Evolutionary conservation across 2,888 invertebrate genomes (phyloP), one percentile per base, ranked within the genome.

Genomic region (Spilosoma lubricipeda): DNA sequence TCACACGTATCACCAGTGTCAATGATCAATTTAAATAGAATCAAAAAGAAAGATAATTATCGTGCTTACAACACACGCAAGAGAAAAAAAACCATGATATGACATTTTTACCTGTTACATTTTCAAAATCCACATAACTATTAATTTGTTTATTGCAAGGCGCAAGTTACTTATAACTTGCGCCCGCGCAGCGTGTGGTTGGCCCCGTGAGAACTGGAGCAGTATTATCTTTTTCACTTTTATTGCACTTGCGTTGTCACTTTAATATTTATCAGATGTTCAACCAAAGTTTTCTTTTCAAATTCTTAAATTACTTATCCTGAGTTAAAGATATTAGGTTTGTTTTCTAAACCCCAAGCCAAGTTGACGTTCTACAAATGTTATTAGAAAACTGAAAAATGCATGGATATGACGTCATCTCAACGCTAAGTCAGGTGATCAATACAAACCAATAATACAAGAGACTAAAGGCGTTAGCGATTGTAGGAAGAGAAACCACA

Each of bases 141-240:
- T 52, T 3, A 9, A 52, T 56, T 13, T 15, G 3, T 59, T 59
- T 27, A 2, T 27, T 5, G 15, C 27, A 27, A 59, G 13, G 59
- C 27, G 59, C 59, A 59, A 3, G 13, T 59, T 59, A 59, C 59
- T 84, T 59, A 11, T 86, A 30, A n/a, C 77, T 72, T 9, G 67
- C 80, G 39, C 78, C 36, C 18, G 33, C 69, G 76, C 74, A 85
- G 76, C 84, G 80, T 78, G 78, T 74, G 79, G 67, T 71, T 74
- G 79, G 82, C 81, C 59, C 80, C 91, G 90, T 93, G 95, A 82
- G 93, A 95, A 95, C 89, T 94, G 88, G 94, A 93, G 91, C 94
- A 90, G 78, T 90, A 85, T 87, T 89, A 85, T 88, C 90, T 91
- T 70, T 92, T 93, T 92, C 90, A 93, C 93, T 93, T 92, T 93